These are phyloP conservation scores for Urocitellus parryii DNA, from an alignment of 2,113 vertebrate species.

Conservation along the genomic window DNA sequence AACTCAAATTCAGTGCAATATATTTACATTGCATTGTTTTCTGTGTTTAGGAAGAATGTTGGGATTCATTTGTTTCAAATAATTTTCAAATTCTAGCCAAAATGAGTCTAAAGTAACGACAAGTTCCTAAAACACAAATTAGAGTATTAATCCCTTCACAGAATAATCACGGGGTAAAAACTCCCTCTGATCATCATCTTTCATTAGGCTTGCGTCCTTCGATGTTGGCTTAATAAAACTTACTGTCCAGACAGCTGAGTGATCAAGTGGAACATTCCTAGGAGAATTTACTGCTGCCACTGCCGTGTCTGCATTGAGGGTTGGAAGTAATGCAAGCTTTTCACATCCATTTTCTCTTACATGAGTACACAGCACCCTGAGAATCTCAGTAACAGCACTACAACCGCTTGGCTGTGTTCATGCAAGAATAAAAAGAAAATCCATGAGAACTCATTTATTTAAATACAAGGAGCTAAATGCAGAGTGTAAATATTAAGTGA, in stretches of 20 bases:
- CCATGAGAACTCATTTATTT: neutral
- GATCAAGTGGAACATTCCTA: neutral
- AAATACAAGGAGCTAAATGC: neutral
- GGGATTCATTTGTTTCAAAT: slow-evolving; percentile 59
- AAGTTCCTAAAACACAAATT: slow-evolving; percentile 61
- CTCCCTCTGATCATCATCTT: slow-evolving; percentile 33
- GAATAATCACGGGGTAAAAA: slow-evolving; percentile 7
- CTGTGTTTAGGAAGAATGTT: slow-evolving; percentile 60
- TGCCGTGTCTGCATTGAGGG: neutral
- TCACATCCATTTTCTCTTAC: neutral
- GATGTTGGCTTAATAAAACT: slow-evolving; percentile 48
- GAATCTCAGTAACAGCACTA: neutral
- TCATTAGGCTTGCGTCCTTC: neutral
- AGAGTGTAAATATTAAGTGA: neutral
- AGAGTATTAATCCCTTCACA: slow-evolving; percentile 54
- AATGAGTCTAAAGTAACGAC: slow-evolving; percentile 66
- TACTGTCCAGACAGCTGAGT: neutral
- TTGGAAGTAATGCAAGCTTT: neutral
- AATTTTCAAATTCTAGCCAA: slow-evolving; percentile 71
- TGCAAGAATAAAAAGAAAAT: slow-evolving; percentile 21
- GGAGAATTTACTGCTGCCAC: neutral
- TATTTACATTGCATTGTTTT: slow-evolving; percentile 56
- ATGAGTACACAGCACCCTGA: neutral
- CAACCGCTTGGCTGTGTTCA: neutral
- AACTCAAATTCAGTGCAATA: slow-evolving; percentile 50